These are phyloP conservation scores for Orthosia gracilis DNA, from an alignment of 2,888 invertebrate species.

Conservation along the genomic window DNA sequence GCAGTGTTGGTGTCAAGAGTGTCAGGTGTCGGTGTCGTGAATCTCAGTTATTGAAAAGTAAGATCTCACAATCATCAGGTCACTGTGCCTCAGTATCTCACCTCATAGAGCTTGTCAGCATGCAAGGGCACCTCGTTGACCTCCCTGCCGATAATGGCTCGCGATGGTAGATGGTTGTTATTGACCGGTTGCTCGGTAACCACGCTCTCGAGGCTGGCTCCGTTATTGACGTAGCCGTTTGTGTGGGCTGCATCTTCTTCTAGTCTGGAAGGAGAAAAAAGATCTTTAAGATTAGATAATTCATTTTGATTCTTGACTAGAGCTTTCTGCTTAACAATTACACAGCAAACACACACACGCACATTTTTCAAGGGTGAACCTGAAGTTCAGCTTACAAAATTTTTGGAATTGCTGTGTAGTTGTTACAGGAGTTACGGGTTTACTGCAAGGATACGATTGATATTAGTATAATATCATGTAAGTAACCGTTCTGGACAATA, in stretches of 20 bases:
- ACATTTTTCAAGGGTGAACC: too few relatives aligned
- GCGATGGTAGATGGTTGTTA: slow-evolving; percentile 84
- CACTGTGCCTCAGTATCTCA: slow-evolving; percentile 57
- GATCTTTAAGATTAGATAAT: too few relatives aligned
- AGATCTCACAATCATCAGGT: background rate
- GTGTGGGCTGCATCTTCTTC: slow-evolving; percentile 91
- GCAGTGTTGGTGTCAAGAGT: background rate
- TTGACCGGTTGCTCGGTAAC: slow-evolving; percentile 87
- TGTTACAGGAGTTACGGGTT: too few relatives aligned
- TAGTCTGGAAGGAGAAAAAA: slow-evolving; percentile 73
- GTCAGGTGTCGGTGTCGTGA: background rate
- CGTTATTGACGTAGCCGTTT: slow-evolving; percentile 85
- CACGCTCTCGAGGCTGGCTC: slow-evolving; percentile 85
- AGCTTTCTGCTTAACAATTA: too few relatives aligned
- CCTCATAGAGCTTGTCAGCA: slow-evolving; percentile 88
- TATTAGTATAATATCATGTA: too few relatives aligned
- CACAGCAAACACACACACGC: too few relatives aligned
- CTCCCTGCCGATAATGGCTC: slow-evolving; percentile 78
- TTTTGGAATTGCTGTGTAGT: too few relatives aligned
- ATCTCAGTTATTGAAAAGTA: background rate
- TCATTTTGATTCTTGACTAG: too few relatives aligned
- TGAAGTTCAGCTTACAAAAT: too few relatives aligned
- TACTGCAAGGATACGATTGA: too few relatives aligned
- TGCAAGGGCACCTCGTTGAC: slow-evolving; percentile 85
- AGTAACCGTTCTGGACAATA: too few relatives aligned